Conservation (phyloP, 1,140 invertebrate genomes). For the Stegodyphus mimosarum region DNA sequence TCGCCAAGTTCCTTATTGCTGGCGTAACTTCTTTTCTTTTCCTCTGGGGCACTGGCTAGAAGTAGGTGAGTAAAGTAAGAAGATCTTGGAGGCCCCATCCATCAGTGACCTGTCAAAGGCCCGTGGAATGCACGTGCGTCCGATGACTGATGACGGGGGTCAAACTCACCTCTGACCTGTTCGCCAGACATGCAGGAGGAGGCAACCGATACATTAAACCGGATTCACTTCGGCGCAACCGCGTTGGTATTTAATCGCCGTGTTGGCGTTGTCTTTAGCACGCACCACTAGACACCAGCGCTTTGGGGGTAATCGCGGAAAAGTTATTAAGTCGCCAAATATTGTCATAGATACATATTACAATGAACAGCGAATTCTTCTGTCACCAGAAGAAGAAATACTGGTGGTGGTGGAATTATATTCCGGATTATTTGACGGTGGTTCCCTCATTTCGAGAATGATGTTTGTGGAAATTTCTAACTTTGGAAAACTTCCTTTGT, state of each 20-base stretch:
- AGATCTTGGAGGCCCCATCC: slow-evolving; percentile 51
- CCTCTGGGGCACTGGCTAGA: not conserved
- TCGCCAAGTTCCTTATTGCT: not conserved
- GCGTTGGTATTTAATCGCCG: not conserved
- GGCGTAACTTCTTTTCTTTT: slow-evolving; percentile 7
- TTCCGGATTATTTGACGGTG: too few species aligned
- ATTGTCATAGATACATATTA: too few species aligned
- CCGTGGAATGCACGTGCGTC: slow-evolving; percentile 50
- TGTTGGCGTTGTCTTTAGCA: not conserved
- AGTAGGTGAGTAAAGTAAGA: slow-evolving; percentile 45
- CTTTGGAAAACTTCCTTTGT: too few species aligned
- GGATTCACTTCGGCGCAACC: not conserved
- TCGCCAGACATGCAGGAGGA: not conserved
- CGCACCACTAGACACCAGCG: too few species aligned
- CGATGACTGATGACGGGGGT: slow-evolving; percentile 56
- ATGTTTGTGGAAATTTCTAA: too few species aligned
- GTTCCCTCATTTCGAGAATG: too few species aligned
- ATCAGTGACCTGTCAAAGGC: slow-evolving; percentile 32
- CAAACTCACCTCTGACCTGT: slow-evolving; percentile 57
- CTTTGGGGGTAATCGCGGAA: too few species aligned
- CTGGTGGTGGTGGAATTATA: too few species aligned
- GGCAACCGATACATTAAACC: slow-evolving; percentile 24
- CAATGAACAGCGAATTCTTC: too few species aligned
- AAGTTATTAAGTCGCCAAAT: too few species aligned
- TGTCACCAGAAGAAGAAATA: too few species aligned